phyloP scores from a whole-genome alignment of 2,797 vertebrate genomes.

The Halcyon chelicuti region DNA sequence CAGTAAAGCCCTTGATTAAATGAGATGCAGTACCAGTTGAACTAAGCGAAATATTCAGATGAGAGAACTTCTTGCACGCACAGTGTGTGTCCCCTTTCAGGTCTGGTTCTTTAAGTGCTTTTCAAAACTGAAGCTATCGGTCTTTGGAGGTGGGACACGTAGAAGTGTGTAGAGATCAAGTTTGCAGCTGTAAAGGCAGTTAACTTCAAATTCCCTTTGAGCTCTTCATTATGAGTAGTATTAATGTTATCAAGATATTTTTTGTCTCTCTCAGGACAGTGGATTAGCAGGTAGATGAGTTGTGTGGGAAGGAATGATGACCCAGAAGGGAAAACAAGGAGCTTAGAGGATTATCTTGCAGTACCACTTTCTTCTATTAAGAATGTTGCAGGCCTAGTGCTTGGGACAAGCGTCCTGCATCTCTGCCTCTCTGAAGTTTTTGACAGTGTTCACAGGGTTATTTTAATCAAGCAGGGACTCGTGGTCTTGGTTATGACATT shows the following conservation, averaged over 20 bases:
- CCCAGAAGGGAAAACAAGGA: background rate
- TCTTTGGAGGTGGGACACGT: fast-evolving
- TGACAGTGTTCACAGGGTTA: background rate
- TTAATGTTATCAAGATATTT: background rate
- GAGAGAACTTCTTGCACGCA: background rate
- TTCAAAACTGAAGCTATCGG: background rate
- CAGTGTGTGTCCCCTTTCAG: background rate
- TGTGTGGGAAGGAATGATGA: background rate
- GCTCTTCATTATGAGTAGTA: background rate
- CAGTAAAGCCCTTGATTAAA: constrained; percentile 4
- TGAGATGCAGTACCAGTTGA: background rate
- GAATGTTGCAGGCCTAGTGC: background rate
- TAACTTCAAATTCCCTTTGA: background rate
- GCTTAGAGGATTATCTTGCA: constrained; percentile 11
- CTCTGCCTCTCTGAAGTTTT: background rate
- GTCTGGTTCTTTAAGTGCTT: background rate
- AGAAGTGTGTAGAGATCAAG: background rate
- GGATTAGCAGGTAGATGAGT: background rate
- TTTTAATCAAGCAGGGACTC: background rate
- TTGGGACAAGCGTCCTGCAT: background rate
- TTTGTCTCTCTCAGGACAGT: background rate
- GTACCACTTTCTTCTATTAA: background rate
- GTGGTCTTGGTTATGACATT: background rate
- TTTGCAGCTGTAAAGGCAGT: background rate
- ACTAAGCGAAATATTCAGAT: background rate